Percentiles rank a stretch among this genome's conserved stretches.
Evolutionary conservation across 2,113 vertebrate genomes (phyloP).

Genomic region (Megalops atlanticus): DNA sequence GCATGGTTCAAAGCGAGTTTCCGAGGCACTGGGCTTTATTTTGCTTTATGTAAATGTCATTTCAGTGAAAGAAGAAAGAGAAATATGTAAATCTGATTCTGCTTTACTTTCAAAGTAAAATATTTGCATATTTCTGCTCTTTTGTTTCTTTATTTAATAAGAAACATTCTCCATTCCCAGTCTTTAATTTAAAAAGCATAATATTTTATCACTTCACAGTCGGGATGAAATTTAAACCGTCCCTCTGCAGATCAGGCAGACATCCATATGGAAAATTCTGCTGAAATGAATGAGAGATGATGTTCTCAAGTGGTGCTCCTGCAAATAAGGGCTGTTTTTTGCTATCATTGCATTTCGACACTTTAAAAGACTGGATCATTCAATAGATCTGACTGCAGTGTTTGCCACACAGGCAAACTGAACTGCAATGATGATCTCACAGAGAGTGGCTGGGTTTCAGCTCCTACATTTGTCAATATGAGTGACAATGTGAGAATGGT

Average conservation of each 20-base stretch:
- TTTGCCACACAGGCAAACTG: neutral
- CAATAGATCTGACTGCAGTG: neutral
- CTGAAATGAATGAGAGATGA: slow-evolving; percentile 7
- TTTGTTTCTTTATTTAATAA: slow-evolving; percentile 13
- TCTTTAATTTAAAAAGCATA: neutral
- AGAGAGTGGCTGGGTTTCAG: neutral
- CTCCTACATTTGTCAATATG: neutral
- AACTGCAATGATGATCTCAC: neutral
- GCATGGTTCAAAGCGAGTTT: neutral
- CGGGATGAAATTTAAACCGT: neutral
- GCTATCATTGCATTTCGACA: neutral
- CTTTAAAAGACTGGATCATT: slow-evolving; percentile 12
- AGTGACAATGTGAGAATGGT: no score
- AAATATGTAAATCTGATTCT: slow-evolving; percentile 5
- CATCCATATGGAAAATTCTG: neutral
- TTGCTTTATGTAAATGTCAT: slow-evolving; percentile 4
- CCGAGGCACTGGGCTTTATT: neutral
- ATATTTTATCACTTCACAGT: neutral
- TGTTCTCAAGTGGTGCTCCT: slow-evolving; percentile 9
- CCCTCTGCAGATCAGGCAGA: neutral
- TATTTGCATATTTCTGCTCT: neutral
- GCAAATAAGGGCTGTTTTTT: neutral
- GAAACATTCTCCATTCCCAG: neutral
- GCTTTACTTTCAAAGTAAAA: slow-evolving; percentile 2
- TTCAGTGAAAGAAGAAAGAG: slow-evolving; percentile 4